Evolutionary conservation across 2,888 invertebrate species (phyloP).

Genomic region (Endotricha flammealis): DNA sequence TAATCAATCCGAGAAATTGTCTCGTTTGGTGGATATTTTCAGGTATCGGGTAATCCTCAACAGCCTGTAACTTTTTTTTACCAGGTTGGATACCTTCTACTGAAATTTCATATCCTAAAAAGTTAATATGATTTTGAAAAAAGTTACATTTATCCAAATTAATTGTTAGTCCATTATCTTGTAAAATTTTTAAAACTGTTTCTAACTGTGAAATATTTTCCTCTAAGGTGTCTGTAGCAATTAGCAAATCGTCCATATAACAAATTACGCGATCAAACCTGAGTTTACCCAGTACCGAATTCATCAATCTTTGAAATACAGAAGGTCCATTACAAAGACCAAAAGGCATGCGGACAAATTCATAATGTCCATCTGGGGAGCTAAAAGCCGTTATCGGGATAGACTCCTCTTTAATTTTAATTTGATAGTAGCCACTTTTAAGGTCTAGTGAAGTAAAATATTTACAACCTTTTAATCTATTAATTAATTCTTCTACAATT

Average conservation of each 20-base stretch:
- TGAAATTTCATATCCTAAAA: slow-evolving; percentile 15
- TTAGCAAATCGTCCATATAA: slow-evolving; percentile 32
- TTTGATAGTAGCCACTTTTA: slow-evolving; percentile 11
- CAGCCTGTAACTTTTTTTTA: slow-evolving; percentile 11
- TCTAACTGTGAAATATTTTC: slow-evolving; percentile 14
- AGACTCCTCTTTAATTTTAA: slow-evolving; percentile 18
- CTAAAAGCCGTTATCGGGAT: slow-evolving; percentile 20
- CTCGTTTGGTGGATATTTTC: slow-evolving; percentile 24
- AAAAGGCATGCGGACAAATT: slow-evolving; percentile 20
- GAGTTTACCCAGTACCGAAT: slow-evolving; percentile 16
- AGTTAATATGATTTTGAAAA: slow-evolving; percentile 6
- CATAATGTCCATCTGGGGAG: slow-evolving; percentile 17
- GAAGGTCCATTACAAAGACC: slow-evolving; percentile 20
- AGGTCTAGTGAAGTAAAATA: slow-evolving; percentile 6
- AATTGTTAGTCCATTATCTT: slow-evolving; percentile 15
- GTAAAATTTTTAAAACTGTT: slow-evolving; percentile 12
- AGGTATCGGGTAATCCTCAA: slow-evolving; percentile 11
- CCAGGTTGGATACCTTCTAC: slow-evolving; percentile 9
- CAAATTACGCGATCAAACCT: slow-evolving; percentile 12
- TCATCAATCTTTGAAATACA: slow-evolving; percentile 19
- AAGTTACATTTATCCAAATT: slow-evolving; percentile 13
- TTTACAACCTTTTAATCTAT: slow-evolving; percentile 23
- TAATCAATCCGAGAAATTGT: slow-evolving; percentile 29
- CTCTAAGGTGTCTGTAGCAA: slow-evolving; percentile 17
- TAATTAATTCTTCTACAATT: slow-evolving; percentile 36